Conservation (phyloP, 1,140 invertebrate species). For the Doryteuthis pealeii region DNA sequence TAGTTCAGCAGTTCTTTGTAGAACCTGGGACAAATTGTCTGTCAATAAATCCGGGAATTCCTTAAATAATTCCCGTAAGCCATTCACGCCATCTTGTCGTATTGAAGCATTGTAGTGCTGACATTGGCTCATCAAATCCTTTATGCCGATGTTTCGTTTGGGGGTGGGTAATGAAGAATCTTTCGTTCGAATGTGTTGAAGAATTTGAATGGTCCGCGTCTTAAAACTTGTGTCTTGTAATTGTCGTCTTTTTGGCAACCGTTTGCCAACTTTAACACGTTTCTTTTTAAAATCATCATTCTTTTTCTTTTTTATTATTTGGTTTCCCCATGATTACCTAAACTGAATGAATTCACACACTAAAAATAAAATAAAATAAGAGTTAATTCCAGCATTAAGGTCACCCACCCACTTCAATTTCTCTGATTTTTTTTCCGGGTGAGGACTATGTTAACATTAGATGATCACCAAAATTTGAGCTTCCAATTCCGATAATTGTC, state of each 20-base stretch:
- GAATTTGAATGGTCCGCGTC: conserved; percentile 80
- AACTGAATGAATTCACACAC: too few relatives aligned
- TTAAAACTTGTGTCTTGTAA: conserved; percentile 85
- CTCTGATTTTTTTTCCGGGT: too few relatives aligned
- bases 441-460: too few relatives aligned
- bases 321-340: too few relatives aligned
- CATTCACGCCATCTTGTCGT: conserved; percentile 70
- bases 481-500: too few relatives aligned
- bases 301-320: conserved; percentile 64
- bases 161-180: conserved; percentile 65
- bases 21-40: conserved; percentile 68
- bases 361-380: too few relatives aligned
- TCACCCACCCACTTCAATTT: too few relatives aligned
- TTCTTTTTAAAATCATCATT: conserved; percentile 60
- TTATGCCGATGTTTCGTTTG: conserved; percentile 72
- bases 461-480: too few relatives aligned
- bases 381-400: too few relatives aligned
- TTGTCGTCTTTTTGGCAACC: conserved; percentile 71
- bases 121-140: conserved; percentile 75
- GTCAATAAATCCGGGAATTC: conserved; percentile 63
- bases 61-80: conserved; percentile 72
- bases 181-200: conserved; percentile 67
- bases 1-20: conserved; percentile 71
- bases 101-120: conserved; percentile 77
- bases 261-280: conserved; percentile 65